Base-by-base conservation (phyloP, 1,140 invertebrate genomes). In the Drosophila albomicans region DNA sequence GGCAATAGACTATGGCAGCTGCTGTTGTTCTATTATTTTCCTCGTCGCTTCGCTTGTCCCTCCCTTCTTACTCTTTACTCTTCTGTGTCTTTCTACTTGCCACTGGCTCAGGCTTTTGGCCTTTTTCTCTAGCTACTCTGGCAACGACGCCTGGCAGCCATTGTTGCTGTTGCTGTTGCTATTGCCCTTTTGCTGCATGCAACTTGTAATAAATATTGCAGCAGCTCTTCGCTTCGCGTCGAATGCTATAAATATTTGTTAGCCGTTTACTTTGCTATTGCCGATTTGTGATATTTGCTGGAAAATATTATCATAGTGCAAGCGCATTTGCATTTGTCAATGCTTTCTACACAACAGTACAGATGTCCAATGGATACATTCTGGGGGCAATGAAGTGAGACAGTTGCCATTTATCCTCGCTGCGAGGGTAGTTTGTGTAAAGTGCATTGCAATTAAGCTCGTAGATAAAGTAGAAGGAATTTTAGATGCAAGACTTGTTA, bases 121-220 rank as follows among this genome's bases (percentile, higher is more conserved):
- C 28, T 35, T 54, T 35, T 54, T 54, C 28, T 7, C 35, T 38
- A 54, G 51, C 51, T 54, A 35, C 30, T 32, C n/a, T 35, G 7
- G 49, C 49, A 20, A 10, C 46, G 16, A 5, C 46, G 15, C 15
- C 46, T 52, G 51, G 51, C 51, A 41, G 54, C 56, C 79, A 75
- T 82, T 84, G 81, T 84, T 51, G 8, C 16, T 51, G n/a, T 38
- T 59, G n/a, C 30, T 49, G 56, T 51, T 49, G n/a, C 30, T 49
- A 32, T 51, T 49, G 43, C 51, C 75, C 51, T 89, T 81, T 65
- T 78, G 70, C 78, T 89, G 80, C 82, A 89, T 85, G 85, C 81
- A 79, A 89, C 65, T 79, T 85, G 86, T 85, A 89, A 89, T 89
- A 89, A 89, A 89, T 89, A 89, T 89, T 89, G 86, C 86, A 85